phyloP scores from a whole-genome alignment of 2,797 vertebrate species.

The Petrocephalus sullivani region DNA sequence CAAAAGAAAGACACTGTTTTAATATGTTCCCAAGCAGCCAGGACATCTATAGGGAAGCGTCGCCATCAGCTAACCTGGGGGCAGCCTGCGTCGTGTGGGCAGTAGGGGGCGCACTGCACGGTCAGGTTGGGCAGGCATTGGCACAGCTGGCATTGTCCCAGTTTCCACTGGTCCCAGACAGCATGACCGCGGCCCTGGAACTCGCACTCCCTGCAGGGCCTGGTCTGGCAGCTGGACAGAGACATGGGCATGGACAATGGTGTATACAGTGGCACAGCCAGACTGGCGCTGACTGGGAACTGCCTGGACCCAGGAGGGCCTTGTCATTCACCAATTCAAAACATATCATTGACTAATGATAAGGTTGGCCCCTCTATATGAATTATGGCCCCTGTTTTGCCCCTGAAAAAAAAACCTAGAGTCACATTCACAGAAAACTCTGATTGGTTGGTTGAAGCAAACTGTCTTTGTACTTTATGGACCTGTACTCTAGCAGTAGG shows the following conservation, averaged over 20 bases:
- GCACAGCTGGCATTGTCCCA: slow-evolving; percentile 68
- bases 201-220: slow-evolving; percentile 69
- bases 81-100: slow-evolving; percentile 63
- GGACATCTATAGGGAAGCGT: neutral
- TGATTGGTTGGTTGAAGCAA: too few species aligned
- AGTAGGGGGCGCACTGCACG: slow-evolving; percentile 67
- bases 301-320: neutral
- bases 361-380: neutral
- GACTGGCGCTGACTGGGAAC: neutral
- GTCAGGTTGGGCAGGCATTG: slow-evolving; percentile 66
- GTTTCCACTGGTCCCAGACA: slow-evolving; percentile 71
- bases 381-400: neutral
- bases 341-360: neutral
- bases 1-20: neutral
- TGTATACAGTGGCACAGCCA: neutral
- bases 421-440: too few species aligned
- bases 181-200: slow-evolving; percentile 53
- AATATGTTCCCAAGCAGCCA: neutral
- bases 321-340: neutral
- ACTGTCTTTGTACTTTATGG: too few species aligned
- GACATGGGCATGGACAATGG: neutral
- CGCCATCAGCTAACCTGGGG: slow-evolving; percentile 62
- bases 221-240: slow-evolving; percentile 70
- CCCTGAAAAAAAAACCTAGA: too few species aligned
- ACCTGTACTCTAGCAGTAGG: neutral